Evolutionary conservation across 1,140 invertebrate species (phyloP), one percentile per base, ranked within the genome.

Genomic region (Ostrea edulis): DNA sequence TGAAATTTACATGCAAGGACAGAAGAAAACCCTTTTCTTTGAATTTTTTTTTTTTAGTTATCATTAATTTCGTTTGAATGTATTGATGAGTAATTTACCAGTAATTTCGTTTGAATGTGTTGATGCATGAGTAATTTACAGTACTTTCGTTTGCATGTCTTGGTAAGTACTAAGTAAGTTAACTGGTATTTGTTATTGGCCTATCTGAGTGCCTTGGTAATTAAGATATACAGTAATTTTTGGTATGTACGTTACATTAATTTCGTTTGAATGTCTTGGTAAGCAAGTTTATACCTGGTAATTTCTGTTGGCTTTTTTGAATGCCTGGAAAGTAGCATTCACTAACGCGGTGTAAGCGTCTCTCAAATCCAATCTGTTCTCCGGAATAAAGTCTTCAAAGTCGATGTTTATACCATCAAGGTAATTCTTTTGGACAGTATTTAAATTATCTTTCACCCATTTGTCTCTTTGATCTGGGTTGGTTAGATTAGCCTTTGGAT

Each of bases 341-440:
- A 95, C 93, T 0, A 95, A 90, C 22, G 85, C 62, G 4, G 93
- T 95, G 55, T 94, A 93, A 8, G 87, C 93, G 65, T 92, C 84
- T 29, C 91, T 87, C 12, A 91, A 7, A 25, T 92, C 91, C 12
- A 90, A 89, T 35, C 93, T 90, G 71, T 93, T 90, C 51, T 89
- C 62, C 11, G 88, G 87, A 77, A 95, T 93, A 17, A 91, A 90
- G 89, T 92, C 91, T 86, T 96, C 95, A 91, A 93, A 95, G 88
- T 95, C 95, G 53, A 95, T 91, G 88, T 96, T 95, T 44, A 95
- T 91, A 9, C 95, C 95, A 92, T 96, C 95, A 35, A 95, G 88
- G 82, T 91, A 94, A 62, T 95, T 91, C 9, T 91, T 58, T 20
- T 92, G 84, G 2, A 94, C 92, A 81, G 91, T 82, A 0, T 89